These are phyloP conservation scores for Bruchidius siliquastri DNA, from an alignment of 2,888 invertebrate species.

Conservation along the genomic window DNA sequence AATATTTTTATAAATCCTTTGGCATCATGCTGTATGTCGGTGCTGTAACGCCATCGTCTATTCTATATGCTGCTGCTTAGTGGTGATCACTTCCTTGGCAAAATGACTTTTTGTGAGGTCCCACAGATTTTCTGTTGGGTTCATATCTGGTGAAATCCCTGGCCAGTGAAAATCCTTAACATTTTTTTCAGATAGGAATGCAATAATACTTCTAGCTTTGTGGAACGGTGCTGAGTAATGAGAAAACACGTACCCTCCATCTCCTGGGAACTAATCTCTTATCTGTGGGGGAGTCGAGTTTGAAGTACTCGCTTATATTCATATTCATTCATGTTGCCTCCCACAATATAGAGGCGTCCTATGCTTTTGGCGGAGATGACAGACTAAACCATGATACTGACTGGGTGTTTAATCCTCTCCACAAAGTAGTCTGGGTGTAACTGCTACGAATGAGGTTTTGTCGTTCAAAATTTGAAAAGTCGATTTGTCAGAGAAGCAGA, in stretches of 20 bases:
- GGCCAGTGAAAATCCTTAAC: neutral
- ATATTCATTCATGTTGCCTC: slow-evolving; percentile 21
- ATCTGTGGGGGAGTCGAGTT: slow-evolving; percentile 9
- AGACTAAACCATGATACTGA: slow-evolving; percentile 19
- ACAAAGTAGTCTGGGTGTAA: slow-evolving; percentile 2
- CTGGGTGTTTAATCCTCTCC: slow-evolving; percentile 17
- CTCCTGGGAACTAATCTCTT: slow-evolving; percentile 8
- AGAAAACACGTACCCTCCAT: slow-evolving; percentile 3
- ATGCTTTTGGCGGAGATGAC: slow-evolving; percentile 20
- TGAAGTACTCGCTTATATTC: slow-evolving; percentile 20
- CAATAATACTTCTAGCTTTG: slow-evolving; percentile 2
- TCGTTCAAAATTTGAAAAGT: slow-evolving; percentile 3
- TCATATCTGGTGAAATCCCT: neutral
- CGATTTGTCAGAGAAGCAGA: slow-evolving; percentile 7
- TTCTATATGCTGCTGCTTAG: slow-evolving; percentile 1
- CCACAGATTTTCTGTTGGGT: neutral
- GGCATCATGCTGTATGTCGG: neutral
- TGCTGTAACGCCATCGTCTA: slow-evolving; percentile 3
- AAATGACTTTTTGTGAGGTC: neutral
- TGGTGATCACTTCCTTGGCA: slow-evolving; percentile 1
- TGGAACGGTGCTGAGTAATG: slow-evolving; percentile 14
- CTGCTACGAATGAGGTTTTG: slow-evolving; percentile 1
- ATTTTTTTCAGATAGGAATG: slow-evolving; percentile 5
- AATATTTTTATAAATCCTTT: neutral
- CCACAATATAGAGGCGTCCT: slow-evolving; percentile 19